A percentile compares a stretch with the other conserved stretches of the same genome.
Conservation (phyloP, 92 coral and sea anemone genomes). For the Chrysogorgia sp. region DNA sequence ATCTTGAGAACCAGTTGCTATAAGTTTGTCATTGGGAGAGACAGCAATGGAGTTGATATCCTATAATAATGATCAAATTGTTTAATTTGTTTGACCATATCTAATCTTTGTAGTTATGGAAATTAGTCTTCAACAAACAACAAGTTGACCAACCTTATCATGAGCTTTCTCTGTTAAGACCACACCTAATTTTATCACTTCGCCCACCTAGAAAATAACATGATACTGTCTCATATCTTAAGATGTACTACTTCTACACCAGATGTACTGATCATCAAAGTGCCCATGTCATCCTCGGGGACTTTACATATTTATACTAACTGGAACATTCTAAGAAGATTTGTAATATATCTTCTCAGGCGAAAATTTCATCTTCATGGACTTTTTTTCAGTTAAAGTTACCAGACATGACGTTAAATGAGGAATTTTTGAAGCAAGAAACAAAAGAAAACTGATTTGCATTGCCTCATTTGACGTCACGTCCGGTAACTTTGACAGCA, state of each 20-base stretch:
- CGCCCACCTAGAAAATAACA: conserved; percentile 50
- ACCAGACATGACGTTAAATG: too few relatives aligned
- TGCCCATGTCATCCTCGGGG: too few relatives aligned
- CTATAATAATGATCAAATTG: conserved; percentile 38
- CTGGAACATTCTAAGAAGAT: too few relatives aligned
- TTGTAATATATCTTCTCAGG: too few relatives aligned
- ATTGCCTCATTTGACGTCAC: too few relatives aligned
- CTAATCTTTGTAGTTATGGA: not conserved
- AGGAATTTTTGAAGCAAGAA: too few relatives aligned
- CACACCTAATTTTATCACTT: conserved; percentile 62
- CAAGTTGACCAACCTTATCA: conserved; percentile 71
- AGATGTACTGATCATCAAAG: not conserved
- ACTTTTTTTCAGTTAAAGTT: too few relatives aligned
- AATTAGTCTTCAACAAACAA: not conserved
- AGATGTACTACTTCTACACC: not conserved
- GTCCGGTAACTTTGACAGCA: too few relatives aligned
- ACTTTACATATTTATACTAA: too few relatives aligned
- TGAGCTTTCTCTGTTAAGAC: conserved; percentile 83
- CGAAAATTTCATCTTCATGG: too few relatives aligned
- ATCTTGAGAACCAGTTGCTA: conserved; percentile 96
- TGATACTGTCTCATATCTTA: not conserved
- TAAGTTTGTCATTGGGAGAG: conserved; percentile 93
- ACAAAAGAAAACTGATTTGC: too few relatives aligned
- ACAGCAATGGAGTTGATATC: conserved; percentile 87
- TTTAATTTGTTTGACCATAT: not conserved